Percentiles rank a stretch among this genome's conserved stretches.
These are phyloP conservation scores for Scaptomyza graminum DNA, from an alignment of 1,140 invertebrate genomes.

Conservation along the genomic window DNA sequence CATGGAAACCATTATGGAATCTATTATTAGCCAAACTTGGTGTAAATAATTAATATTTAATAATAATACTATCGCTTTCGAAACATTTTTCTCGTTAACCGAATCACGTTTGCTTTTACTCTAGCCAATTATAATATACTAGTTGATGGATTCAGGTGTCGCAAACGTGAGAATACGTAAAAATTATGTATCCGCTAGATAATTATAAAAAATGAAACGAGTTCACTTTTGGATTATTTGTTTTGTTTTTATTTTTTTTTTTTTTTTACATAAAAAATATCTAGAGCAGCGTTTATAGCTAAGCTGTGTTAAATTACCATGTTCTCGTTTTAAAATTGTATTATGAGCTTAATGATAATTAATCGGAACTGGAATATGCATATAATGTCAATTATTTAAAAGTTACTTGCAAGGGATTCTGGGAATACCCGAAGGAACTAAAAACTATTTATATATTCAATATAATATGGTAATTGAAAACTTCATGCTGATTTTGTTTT, in stretches of 20 bases:
- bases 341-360: too few relatives aligned
- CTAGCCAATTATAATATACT: neutral
- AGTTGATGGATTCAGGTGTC: slow-evolving; percentile 4
- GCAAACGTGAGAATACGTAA: slow-evolving; percentile 32
- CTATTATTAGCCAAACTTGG: neutral
- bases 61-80: neutral
- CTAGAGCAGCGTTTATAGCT: slow-evolving; percentile 16
- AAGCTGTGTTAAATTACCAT: slow-evolving; percentile 10
- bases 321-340: neutral
- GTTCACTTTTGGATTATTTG: slow-evolving; percentile 11
- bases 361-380: too few relatives aligned
- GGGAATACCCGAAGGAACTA: too few relatives aligned
- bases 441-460: neutral
- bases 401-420: too few relatives aligned
- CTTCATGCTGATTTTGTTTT: neutral
- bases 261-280: neutral
- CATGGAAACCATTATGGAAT: too few relatives aligned
- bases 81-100: neutral
- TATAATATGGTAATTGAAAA: neutral
- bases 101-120: slow-evolving; percentile 3
- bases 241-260: neutral
- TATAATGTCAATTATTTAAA: too few relatives aligned
- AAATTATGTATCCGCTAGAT: slow-evolving; percentile 32
- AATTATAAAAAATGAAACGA: slow-evolving; percentile 16
- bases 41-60: neutral